These are phyloP conservation scores for Saimiri boliviensis DNA, from an alignment of 2,113 vertebrate species.

Conservation along the genomic window DNA sequence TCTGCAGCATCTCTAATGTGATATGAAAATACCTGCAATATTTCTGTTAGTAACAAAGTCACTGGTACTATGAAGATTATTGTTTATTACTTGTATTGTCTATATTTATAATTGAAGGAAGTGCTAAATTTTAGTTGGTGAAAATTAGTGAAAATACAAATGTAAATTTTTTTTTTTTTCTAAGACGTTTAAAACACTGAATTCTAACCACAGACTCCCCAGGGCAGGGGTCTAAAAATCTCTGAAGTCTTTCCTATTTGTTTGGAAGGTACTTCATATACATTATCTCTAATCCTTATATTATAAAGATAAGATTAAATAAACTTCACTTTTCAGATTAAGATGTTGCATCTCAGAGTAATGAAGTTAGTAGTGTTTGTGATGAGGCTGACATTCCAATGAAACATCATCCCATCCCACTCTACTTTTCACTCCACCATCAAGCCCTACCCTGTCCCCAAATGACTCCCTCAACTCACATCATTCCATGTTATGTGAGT, in stretches of 20 bases:
- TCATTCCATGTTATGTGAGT: neutral
- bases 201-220: neutral
- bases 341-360: neutral
- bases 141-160: neutral
- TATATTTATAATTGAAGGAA: neutral
- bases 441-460: neutral
- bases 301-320: neutral
- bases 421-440: neutral
- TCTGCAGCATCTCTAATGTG: neutral
- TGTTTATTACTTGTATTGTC: neutral
- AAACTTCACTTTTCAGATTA: neutral
- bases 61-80: neutral
- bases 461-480: neutral
- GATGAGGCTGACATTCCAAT: neutral
- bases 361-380: neutral
- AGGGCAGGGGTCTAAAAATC: neutral
- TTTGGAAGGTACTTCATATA: neutral
- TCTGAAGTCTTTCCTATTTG: neutral
- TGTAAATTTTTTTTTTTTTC: neutral
- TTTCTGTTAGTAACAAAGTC: neutral
- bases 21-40: neutral
- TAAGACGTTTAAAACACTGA: neutral
- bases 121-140: neutral
- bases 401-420: neutral
- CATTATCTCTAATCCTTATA: neutral